Evolutionary conservation across 2,797 vertebrate genomes (phyloP).

Genomic region (Carcharodon carcharias): DNA sequence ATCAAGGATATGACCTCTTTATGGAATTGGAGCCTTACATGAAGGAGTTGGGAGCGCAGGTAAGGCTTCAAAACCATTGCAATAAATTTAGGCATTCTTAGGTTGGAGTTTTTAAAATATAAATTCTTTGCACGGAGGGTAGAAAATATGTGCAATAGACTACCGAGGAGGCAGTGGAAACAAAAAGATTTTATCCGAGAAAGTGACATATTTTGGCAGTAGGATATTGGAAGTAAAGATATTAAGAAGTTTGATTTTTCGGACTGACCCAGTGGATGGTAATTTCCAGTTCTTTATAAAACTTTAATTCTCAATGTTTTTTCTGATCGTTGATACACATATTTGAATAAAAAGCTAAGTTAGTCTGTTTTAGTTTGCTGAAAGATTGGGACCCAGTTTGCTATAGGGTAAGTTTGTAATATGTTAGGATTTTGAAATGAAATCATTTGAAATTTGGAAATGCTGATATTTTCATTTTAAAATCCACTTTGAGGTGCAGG

Average conservation of each 20-base stretch:
- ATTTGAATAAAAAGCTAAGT: background rate
- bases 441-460: background rate
- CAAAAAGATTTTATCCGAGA: background rate
- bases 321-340: background rate
- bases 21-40: constrained; percentile 90
- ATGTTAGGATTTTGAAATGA: background rate
- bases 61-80: constrained; percentile 49
- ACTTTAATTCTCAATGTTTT: background rate
- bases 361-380: background rate
- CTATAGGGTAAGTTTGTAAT: background rate
- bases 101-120: background rate
- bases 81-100: background rate
- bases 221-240: background rate
- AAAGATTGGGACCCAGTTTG: background rate
- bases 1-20: constrained; percentile 96
- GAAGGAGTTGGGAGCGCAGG: constrained; percentile 90
- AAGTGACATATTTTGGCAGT: background rate
- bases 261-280: background rate
- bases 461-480: background rate
- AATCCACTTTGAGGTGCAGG: background rate
- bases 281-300: background rate
- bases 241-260: background rate
- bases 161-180: background rate
- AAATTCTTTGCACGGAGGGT: background rate
- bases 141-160: background rate